Base-by-base conservation (phyloP, 2,888 invertebrate species). In the Mimumesa dahlbomi region DNA sequence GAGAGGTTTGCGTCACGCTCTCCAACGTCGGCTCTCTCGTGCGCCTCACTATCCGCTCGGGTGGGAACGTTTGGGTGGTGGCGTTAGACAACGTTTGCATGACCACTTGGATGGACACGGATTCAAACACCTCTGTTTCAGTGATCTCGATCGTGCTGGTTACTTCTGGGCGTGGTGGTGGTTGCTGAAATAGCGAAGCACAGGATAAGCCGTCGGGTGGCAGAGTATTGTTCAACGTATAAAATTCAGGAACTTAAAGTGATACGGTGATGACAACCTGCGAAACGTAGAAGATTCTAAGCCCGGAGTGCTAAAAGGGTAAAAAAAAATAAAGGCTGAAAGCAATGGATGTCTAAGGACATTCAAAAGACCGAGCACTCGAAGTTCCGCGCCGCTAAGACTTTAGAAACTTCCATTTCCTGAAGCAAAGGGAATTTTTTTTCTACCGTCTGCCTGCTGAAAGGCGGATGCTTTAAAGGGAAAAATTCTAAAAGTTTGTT, bases 71-170 rank as follows among this genome's bases (percentile, higher is more conserved):
- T 25, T 67, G 69, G 1, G 57, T 53, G 6, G 52, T 64, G 0
- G 21, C 16, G 16, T 54, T 48, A 0, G 49, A 14, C 11, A 53
- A 46, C 1, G 78, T 65, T 34, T 78, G 77, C 0, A 68, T 67
- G 11, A 64, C 13, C 19, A 67, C 38, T 56, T 67, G 43, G 1
- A 54, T 21, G 21, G 75, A 25, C 19, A 31, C 49, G 5, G 40
- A 19, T 5, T 40, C 54, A 5, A 29, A 56, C 2, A 59, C 16
- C 9, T 75, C 59, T 5, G 73, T 63, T 36, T 68, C 67, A 0
- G 54, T 50, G 7, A 65, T 11, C 16, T 74, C 62, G 3, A 56
- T 48, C 21, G 63, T 63, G 29, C 11, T 45, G 9, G 4, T 0
- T 2, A 25, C 13, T 11, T n/a, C 21, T n/a, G 54, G 21, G 38